These are phyloP conservation scores for Cephus sareptanus DNA, from an alignment of 2,888 invertebrate genomes.

Conservation along the genomic window DNA sequence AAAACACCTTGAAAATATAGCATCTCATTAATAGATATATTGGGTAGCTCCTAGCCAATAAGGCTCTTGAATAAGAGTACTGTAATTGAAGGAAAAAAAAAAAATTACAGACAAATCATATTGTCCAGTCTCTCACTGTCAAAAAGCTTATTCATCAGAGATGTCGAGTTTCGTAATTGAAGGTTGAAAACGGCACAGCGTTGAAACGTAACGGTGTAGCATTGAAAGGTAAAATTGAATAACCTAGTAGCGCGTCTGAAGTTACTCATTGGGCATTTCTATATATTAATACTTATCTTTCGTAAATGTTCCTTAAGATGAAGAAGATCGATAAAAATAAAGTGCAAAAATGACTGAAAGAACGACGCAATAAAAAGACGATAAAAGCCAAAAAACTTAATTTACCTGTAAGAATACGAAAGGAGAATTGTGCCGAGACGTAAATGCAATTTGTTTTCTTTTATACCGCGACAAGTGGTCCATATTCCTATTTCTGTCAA, in stretches of 20 bases:
- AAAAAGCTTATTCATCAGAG: background rate
- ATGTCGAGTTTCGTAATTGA: background rate
- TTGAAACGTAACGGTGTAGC: background rate
- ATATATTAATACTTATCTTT: background rate
- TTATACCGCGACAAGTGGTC: background rate
- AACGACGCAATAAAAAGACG: background rate
- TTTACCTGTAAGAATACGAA: background rate
- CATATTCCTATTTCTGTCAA: background rate
- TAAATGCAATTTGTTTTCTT: background rate
- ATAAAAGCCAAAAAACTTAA: background rate
- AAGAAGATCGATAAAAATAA: background rate
- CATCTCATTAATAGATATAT: background rate
- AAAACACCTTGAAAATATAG: too few species aligned
- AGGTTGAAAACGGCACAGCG: background rate
- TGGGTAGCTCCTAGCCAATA: background rate
- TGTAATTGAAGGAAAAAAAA: background rate
- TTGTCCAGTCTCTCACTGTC: background rate
- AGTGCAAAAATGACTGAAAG: background rate
- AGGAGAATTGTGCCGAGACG: background rate
- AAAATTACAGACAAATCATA: background rate
- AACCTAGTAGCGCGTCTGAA: background rate
- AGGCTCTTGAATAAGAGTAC: background rate
- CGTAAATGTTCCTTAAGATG: background rate
- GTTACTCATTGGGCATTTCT: background rate
- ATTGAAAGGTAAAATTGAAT: background rate